Evolutionary conservation across 2,113 vertebrate species (phyloP), one percentile per base, ranked within the genome.

Genomic region (Neogobius melanostomus): DNA sequence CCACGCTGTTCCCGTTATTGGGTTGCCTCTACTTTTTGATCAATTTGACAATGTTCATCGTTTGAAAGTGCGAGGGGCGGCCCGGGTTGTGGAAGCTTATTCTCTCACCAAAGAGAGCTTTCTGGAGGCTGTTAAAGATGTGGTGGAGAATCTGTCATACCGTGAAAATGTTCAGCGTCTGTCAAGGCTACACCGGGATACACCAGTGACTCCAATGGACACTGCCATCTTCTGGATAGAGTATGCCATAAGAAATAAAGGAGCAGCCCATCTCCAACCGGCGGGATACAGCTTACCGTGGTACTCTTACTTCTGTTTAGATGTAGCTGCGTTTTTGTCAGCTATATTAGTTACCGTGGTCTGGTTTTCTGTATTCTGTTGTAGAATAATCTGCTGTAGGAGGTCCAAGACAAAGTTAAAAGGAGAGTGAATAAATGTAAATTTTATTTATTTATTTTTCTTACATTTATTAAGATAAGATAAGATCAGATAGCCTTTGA

Each of bases 151-250:
- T 66, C 85, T 89, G 0, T 87, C 84, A 3, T 93, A 92, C 69
- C 79, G 42, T 15, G 53, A 63, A 10, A 90, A 86, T 72, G 91
- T 93, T 12, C 80, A 83, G 16, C 84, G 28, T 28, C 87, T 93
- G 8, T 93, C 92, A 11, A 14, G 36, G 8, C 82, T 93, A 21
- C 93, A 93, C 54, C 80, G 15, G 0, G 91, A 94, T 67, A 64
- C n/a, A 0, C 90, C 84, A 1, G 3, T 88, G 53, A 59, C 89
- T 45, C 89, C 92, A 0, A 74, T 92, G 56, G 89, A 93, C 52
- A 86, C 75, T 0, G 92, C 92, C 21, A 74, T 89, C 48, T 94
- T 92, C 78, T 94, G 93, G 92, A 93, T 90, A n/a, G 93, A 94
- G 76, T 93, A 87, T 1, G 91, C 92, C 52, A 87, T 91, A 8